Conservation (phyloP, 2,888 invertebrate genomes). For the Dasysyrphus albostriatus region DNA sequence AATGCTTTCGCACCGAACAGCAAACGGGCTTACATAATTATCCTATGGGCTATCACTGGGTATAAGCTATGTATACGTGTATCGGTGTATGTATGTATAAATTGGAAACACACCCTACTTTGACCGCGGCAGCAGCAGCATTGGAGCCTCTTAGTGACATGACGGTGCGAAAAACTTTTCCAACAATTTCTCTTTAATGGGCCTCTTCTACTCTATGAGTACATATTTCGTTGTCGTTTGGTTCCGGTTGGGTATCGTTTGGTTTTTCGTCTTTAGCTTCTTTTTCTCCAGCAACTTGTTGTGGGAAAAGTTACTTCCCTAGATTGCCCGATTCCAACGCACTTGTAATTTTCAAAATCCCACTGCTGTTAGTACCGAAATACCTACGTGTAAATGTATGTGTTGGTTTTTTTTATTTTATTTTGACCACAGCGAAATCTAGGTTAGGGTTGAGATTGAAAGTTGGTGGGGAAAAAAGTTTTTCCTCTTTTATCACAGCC, state of each 20-base stretch:
- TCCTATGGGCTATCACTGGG: slow-evolving; percentile 37
- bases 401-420: background rate
- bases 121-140: background rate
- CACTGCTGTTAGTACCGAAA: background rate
- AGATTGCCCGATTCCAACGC: slow-evolving; percentile 61
- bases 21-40: slow-evolving; percentile 51
- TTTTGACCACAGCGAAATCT: slow-evolving; percentile 27
- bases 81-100: background rate
- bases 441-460: slow-evolving; percentile 20
- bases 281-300: slow-evolving; percentile 56
- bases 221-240: background rate
- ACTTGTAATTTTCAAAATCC: slow-evolving; percentile 55
- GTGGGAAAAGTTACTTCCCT: slow-evolving; percentile 66
- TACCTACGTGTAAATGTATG: no score
- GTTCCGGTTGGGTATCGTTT: slow-evolving; percentile 9
- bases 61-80: background rate
- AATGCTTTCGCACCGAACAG: slow-evolving; percentile 12
- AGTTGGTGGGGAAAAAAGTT: slow-evolving; percentile 39
- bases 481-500: slow-evolving; percentile 55
- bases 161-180: slow-evolving; percentile 54
- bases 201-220: background rate
- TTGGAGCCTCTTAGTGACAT: background rate
- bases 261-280: background rate
- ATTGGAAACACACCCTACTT: background rate
- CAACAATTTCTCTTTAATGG: slow-evolving; percentile 61